Evolutionary conservation across 2,888 invertebrate genomes (phyloP).

Genomic region (Diarsia rubi): DNA sequence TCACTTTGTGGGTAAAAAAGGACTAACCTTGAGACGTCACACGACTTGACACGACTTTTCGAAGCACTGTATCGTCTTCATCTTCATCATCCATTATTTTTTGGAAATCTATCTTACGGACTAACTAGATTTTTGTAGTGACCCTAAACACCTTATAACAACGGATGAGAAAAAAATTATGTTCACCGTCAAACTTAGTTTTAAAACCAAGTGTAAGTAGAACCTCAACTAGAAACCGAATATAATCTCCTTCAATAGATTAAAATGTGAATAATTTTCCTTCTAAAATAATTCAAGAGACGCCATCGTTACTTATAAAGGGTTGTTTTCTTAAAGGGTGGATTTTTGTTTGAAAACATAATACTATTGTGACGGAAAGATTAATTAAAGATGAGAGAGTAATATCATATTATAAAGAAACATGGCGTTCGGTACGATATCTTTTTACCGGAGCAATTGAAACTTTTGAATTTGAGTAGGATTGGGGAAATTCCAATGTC

Average conservation of each 20-base stretch:
- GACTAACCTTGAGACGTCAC: no score
- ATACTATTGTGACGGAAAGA: slow-evolving; percentile 68
- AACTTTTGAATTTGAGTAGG: slow-evolving; percentile 15
- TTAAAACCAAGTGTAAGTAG: neutral
- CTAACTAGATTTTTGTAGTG: no score
- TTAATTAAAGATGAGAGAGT: slow-evolving; percentile 69
- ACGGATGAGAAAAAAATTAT: neutral
- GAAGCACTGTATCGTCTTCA: no score
- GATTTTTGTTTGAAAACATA: slow-evolving; percentile 72
- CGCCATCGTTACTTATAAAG: slow-evolving; percentile 57
- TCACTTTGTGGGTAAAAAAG: no score
- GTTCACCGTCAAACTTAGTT: neutral
- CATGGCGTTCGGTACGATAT: slow-evolving; percentile 27
- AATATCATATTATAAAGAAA: slow-evolving; percentile 62
- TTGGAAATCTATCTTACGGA: no score
- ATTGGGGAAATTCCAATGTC: neutral
- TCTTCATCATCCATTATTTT: no score
- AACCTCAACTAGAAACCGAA: slow-evolving; percentile 11
- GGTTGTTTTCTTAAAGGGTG: slow-evolving; percentile 67
- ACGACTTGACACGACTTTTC: no score
- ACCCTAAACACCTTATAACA: no score
- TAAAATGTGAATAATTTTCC: slow-evolving; percentile 48
- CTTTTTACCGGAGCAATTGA: slow-evolving; percentile 48
- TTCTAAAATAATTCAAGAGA: slow-evolving; percentile 55
- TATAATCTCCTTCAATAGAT: slow-evolving; percentile 42